Evolutionary conservation across 2,113 vertebrate genomes (phyloP).

Genomic region (Anseranas semipalmata): DNA sequence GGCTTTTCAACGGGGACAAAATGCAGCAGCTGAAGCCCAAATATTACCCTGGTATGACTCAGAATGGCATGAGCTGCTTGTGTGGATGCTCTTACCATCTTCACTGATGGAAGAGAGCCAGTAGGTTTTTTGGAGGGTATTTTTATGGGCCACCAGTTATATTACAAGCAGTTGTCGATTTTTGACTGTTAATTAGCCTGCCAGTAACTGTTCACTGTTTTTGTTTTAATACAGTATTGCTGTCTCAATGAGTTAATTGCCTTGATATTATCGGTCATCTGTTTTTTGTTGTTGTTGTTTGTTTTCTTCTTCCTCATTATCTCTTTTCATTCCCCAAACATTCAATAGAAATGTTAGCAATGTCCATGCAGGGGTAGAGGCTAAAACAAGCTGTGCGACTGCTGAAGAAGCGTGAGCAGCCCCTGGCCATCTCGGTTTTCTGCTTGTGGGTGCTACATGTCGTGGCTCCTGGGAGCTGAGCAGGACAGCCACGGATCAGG

Average conservation of each 20-base stretch:
- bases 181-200: background rate
- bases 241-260: background rate
- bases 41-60: background rate
- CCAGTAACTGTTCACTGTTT: background rate
- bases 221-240: background rate
- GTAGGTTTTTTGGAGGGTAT: background rate
- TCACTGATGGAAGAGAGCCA: background rate
- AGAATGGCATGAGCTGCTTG: background rate
- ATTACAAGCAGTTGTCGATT: background rate
- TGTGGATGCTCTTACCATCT: background rate
- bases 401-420: background rate
- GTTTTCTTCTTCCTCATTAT: background rate
- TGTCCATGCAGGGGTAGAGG: background rate
- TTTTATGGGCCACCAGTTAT: background rate
- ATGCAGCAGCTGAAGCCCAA: rapidly evolving
- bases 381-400: background rate
- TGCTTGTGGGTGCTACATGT: background rate
- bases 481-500: background rate
- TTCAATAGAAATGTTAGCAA: rapidly evolving
- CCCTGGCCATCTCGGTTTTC: background rate
- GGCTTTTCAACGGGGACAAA: background rate
- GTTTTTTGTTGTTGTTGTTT: background rate
- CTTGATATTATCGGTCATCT: background rate
- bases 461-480: background rate
- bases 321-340: background rate